Base-by-base conservation (phyloP, 2,888 invertebrate genomes). In the Electrophaes corylata region DNA sequence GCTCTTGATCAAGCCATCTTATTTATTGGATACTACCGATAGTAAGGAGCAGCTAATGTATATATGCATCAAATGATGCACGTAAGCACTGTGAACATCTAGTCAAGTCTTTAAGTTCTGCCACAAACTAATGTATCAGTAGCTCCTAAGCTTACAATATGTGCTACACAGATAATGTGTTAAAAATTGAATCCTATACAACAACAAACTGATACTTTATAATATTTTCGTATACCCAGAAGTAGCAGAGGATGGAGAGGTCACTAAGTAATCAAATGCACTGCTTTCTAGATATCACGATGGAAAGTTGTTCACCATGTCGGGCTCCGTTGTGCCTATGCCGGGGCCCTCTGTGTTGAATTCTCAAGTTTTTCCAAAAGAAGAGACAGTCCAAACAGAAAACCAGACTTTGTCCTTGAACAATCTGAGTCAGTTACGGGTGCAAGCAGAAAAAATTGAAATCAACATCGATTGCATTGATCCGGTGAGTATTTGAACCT, bases 271-370 rank as follows among this genome's bases (percentile, higher is more conserved):
- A 47, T 6, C 4, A 0, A 19, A 16, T 12, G 3, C 12, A 8
- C 3, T 60, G 52, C 73, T 43, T 62, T n/a, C 18, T 73, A 88
- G 88, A 63, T 81, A 81, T 60, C 83, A 83, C 41, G 83, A 86
- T 74, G 83, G 79, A 18, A 84, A 83, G 67, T 73, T 85, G 12
- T 88, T 84, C 49, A 82, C 81, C 2, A 12, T 88, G 47, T 76
- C 83, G 1, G 71, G 65, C 49, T 61, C 78, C 20, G 46, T 67
- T 8, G 71, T 66, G 4, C 75, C 79, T 6, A 65, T 67, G 23
- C 78, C 84, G 3, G 85, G 84, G 0, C 81, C 88, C 0, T 87
- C 86, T 4, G 80, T 80, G 8, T 29, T 81, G 16, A 79, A 69
- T 56, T 60, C 70, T 3, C 66, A 61, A 54, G 66, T 58, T 11